These are phyloP conservation scores for Cheumatopsyche charites DNA, from an alignment of 1,140 invertebrate genomes.

Conservation along the genomic window DNA sequence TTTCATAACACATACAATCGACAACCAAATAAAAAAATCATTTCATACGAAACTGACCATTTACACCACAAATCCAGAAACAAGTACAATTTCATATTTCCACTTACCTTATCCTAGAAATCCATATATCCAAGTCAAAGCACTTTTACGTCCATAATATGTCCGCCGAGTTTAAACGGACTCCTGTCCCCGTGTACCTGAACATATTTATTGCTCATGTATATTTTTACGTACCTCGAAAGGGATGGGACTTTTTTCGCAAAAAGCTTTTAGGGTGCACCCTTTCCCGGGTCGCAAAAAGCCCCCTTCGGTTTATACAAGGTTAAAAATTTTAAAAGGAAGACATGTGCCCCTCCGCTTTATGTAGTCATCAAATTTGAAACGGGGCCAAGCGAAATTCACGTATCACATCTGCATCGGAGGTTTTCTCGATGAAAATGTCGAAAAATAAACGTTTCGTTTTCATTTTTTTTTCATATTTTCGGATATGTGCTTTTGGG, in stretches of 20 bases:
- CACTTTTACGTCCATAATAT: conserved; percentile 33
- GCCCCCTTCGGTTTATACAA: conserved; percentile 20
- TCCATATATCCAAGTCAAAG: conserved; percentile 15
- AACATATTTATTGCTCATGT: conserved; percentile 33
- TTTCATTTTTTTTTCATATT: too few species aligned
- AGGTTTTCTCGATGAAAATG: neutral
- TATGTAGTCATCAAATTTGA: conserved; percentile 33
- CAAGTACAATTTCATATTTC: conserved; percentile 25
- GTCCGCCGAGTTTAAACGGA: conserved; percentile 34
- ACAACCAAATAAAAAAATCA: too few species aligned
- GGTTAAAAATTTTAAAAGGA: conserved; percentile 34
- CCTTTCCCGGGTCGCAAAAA: conserved; percentile 14
- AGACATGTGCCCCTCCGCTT: conserved; percentile 18
- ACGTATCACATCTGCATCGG: conserved; percentile 20
- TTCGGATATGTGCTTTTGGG: too few species aligned
- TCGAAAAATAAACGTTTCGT: too few species aligned
- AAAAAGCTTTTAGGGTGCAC: conserved; percentile 22
- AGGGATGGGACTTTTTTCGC: conserved; percentile 19
- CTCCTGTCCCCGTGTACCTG: neutral
- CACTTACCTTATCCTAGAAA: conserved; percentile 3
- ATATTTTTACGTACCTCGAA: conserved; percentile 26
- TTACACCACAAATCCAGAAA: neutral
- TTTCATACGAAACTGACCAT: too few species aligned
- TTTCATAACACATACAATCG: too few species aligned
- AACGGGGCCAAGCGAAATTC: conserved; percentile 17